Percentiles rank a stretch among this genome's conserved stretches.
Conservation (phyloP, 2,113 vertebrate species). For the Saimiri boliviensis region DNA sequence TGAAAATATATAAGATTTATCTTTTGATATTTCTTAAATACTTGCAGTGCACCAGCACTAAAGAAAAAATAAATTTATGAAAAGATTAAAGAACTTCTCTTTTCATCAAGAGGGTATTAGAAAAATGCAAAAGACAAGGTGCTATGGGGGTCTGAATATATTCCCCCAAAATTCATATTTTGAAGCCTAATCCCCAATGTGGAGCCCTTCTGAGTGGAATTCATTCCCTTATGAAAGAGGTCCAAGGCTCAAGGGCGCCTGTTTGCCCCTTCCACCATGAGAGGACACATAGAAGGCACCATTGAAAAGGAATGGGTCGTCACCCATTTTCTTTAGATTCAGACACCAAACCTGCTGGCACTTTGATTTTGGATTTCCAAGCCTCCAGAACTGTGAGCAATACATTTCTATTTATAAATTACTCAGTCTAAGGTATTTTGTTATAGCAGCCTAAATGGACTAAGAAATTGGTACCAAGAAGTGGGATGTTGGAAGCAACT, state of each 20-base stretch:
- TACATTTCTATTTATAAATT: not conserved
- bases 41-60: not conserved
- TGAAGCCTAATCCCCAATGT: not conserved
- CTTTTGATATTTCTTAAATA: not conserved
- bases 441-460: not conserved
- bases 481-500: not conserved
- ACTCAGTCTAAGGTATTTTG: not conserved
- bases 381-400: not conserved
- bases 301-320: not conserved
- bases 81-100: slow-evolving; percentile 1
- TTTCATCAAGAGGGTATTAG: not conserved
- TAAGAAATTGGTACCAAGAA: not conserved
- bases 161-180: not conserved
- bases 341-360: not conserved
- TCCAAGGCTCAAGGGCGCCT: not conserved
- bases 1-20: not conserved
- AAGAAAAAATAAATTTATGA: not conserved
- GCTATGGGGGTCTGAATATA: not conserved
- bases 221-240: not conserved
- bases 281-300: not conserved
- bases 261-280: not conserved
- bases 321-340: no score
- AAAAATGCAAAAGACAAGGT: not conserved
- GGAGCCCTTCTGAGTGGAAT: not conserved
- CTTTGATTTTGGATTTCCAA: not conserved